Evolutionary conservation across 2,113 vertebrate species (phyloP).

Genomic region (Aleadryas rufinucha): DNA sequence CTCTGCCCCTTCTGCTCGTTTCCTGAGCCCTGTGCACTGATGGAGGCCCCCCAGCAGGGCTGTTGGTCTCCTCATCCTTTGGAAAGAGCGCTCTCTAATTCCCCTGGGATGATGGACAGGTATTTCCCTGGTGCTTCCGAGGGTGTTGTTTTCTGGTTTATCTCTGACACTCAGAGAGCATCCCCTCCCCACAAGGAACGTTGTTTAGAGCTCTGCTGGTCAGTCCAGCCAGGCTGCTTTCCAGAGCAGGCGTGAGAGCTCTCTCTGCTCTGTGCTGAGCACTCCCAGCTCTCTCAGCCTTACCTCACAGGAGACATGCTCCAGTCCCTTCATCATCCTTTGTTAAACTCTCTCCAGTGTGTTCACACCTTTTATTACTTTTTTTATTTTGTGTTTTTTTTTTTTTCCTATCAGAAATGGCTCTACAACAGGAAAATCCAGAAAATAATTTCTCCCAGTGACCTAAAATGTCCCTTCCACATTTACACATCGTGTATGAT

Average conservation of each 20-base stretch:
- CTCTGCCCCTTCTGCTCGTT: not conserved
- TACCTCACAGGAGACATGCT: not conserved
- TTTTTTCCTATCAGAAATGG: fast-evolving
- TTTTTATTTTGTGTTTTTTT: fast-evolving
- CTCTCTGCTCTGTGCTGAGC: not conserved
- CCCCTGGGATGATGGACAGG: not conserved
- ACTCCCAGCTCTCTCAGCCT: not conserved
- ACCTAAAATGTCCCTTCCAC: not conserved
- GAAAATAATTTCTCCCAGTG: not conserved
- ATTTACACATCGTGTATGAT: not conserved
- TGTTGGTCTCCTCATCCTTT: not conserved
- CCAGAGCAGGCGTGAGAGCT: not conserved
- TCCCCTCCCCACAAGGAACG: not conserved
- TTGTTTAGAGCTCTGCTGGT: not conserved
- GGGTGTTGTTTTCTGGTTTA: not conserved
- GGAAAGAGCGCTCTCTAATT: not conserved
- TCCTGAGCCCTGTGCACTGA: fast-evolving
- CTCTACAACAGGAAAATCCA: not conserved
- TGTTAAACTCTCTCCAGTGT: not conserved
- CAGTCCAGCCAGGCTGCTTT: not conserved
- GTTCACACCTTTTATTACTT: not conserved
- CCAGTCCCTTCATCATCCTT: not conserved
- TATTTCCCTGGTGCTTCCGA: not conserved
- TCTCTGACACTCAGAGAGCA: not conserved
- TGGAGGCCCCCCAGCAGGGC: not conserved